Evolutionary conservation across 2,797 vertebrate species (phyloP).

Genomic region (Phrynocephalus forsythii): DNA sequence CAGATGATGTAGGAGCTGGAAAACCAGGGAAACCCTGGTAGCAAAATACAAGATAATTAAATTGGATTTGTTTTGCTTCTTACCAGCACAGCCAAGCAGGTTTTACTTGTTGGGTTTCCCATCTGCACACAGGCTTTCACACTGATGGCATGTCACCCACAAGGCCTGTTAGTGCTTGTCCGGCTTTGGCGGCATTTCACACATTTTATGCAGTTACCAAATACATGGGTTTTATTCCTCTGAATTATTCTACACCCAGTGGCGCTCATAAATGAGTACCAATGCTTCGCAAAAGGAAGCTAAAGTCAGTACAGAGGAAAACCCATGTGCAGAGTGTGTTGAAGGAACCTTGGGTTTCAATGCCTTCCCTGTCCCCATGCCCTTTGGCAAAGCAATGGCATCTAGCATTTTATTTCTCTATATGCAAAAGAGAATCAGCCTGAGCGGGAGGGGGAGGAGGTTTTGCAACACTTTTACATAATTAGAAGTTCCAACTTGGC

Average conservation of each 20-base stretch:
- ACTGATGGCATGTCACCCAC: constrained; percentile 65
- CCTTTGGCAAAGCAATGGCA: not conserved
- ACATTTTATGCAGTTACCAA: constrained; percentile 22
- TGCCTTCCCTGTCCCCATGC: not conserved
- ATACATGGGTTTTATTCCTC: accelerated
- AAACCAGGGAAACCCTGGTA: constrained; percentile 42
- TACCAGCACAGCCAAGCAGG: constrained; percentile 55
- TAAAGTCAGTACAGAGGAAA: not conserved
- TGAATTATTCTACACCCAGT: not conserved
- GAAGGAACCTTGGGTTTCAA: not conserved
- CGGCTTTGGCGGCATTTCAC: constrained; percentile 59
- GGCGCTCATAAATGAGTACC: not conserved
- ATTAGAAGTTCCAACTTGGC: not conserved
- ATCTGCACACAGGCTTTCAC: constrained; percentile 55
- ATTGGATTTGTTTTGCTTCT: constrained; percentile 25
- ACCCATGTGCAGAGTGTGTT: not conserved
- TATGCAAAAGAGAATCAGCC: too few species aligned
- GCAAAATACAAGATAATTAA: constrained; percentile 47
- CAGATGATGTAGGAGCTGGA: constrained; percentile 31
- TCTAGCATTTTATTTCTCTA: too few species aligned
- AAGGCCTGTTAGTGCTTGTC: constrained; percentile 59
- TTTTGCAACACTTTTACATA: not conserved
- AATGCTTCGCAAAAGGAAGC: not conserved
- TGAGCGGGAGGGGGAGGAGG: too few species aligned
- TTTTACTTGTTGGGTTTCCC: constrained; percentile 65